Evolutionary conservation across 2,113 vertebrate species (phyloP).

Genomic region (Microcebus ravelobensis): DNA sequence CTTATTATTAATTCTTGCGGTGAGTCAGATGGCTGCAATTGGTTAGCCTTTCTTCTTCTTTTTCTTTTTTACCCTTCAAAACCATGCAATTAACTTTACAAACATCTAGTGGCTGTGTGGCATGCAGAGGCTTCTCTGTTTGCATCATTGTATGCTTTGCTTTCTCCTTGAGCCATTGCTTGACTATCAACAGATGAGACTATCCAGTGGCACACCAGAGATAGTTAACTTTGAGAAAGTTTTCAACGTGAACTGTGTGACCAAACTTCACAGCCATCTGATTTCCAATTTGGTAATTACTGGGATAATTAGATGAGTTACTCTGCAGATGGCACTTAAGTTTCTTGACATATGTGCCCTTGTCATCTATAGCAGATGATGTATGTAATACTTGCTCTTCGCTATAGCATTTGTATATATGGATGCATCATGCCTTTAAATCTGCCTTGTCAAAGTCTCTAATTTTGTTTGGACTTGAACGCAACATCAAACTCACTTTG

Average conservation of each 20-base stretch:
- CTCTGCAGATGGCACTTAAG: conserved; percentile 70
- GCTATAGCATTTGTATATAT: conserved; percentile 78
- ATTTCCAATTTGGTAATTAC: conserved; percentile 82
- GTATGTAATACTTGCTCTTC: conserved; percentile 78
- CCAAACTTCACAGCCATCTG: conserved; percentile 77
- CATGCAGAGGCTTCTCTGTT: conserved; percentile 54
- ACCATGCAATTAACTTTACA: conserved; percentile 55
- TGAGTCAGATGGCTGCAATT: conserved; percentile 49
- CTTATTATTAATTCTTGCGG: not conserved
- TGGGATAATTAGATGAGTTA: conserved; percentile 77
- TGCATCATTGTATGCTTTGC: conserved; percentile 3
- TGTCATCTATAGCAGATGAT: conserved; percentile 80
- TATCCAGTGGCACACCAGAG: conserved; percentile 62
- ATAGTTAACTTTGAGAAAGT: conserved; percentile 74
- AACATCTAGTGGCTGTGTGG: conserved; percentile 47
- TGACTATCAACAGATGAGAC: conserved; percentile 64
- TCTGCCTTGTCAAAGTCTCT: conserved; percentile 76
- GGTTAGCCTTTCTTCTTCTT: not conserved
- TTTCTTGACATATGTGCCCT: conserved; percentile 79
- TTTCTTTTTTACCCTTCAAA: not conserved
- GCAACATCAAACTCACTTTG: conserved; percentile 53
- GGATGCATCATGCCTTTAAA: conserved; percentile 80
- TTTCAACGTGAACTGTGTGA: conserved; percentile 76
- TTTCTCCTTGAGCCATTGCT: conserved; percentile 63
- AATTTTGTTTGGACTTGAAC: conserved; percentile 74